phyloP scores from a whole-genome alignment of 2,888 invertebrate species.

The Odontocolon sp. region DNA sequence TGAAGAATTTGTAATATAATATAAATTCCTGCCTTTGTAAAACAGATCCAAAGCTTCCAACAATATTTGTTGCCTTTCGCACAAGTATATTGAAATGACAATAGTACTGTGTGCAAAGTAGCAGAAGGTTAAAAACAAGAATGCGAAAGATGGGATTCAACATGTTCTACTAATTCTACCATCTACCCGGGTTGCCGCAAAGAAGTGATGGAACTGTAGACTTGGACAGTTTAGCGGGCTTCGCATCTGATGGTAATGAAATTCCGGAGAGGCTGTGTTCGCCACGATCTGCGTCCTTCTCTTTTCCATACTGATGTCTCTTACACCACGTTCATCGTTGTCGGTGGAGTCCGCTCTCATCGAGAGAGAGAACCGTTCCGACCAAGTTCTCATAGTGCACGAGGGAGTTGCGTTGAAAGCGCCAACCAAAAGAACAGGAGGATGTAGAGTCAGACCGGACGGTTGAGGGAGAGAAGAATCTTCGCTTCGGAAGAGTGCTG shows the following conservation, averaged over 20 bases:
- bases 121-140: no score
- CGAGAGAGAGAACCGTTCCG: constrained; percentile 43
- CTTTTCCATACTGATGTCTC: constrained; percentile 29
- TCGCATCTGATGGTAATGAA: constrained; percentile 76
- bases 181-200: constrained; percentile 54
- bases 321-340: constrained; percentile 69
- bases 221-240: constrained; percentile 73
- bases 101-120: no score
- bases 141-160: no score
- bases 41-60: no score
- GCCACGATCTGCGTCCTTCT: constrained; percentile 40
- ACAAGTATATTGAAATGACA: no score
- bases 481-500: constrained; percentile 44
- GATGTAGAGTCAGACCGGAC: constrained; percentile 19
- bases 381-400: constrained; percentile 32
- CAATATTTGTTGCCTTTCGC: no score
- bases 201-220: constrained; percentile 67
- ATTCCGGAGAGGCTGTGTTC: constrained; percentile 71
- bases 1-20: no score
- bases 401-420: constrained; percentile 7
- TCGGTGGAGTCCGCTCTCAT: constrained; percentile 55
- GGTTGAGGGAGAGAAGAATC: constrained; percentile 28
- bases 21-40: no score
- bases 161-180: neutral
- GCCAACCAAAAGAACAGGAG: neutral